Conservation (phyloP, 1,140 invertebrate species). For the Reticulitermes speratus region DNA sequence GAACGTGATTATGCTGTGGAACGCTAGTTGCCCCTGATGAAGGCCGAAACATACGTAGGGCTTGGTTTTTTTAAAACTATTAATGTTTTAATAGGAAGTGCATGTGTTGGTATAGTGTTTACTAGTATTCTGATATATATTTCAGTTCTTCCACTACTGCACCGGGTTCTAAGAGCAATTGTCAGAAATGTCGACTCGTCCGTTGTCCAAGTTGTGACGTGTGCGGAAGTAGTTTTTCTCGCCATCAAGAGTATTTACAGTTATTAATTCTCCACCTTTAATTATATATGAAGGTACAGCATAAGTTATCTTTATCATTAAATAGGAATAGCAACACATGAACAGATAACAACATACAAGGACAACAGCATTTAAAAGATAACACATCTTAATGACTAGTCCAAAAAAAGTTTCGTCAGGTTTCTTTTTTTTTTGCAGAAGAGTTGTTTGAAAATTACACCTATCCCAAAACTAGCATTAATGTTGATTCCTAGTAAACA, state of each 20-base stretch:
- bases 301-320: neutral
- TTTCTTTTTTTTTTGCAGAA: neutral
- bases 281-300: neutral
- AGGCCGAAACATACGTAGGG: too few species aligned
- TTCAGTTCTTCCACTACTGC: too few species aligned
- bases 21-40: too few species aligned
- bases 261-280: neutral
- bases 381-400: neutral
- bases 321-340: neutral
- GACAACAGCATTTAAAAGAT: neutral
- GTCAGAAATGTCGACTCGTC: neutral
- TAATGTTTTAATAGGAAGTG: too few species aligned
- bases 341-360: neutral
- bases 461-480: neutral
- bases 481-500: neutral
- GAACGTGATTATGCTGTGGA: too few species aligned
- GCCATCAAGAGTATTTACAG: neutral
- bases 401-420: neutral
- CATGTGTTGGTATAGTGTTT: too few species aligned
- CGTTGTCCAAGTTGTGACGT: neutral
- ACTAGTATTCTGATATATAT: too few species aligned
- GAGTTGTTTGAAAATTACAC: neutral
- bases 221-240: neutral
- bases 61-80: too few species aligned
- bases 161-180: neutral